Evolutionary conservation across 2,888 invertebrate species (phyloP).

Genomic region (Tachina grossa): DNA sequence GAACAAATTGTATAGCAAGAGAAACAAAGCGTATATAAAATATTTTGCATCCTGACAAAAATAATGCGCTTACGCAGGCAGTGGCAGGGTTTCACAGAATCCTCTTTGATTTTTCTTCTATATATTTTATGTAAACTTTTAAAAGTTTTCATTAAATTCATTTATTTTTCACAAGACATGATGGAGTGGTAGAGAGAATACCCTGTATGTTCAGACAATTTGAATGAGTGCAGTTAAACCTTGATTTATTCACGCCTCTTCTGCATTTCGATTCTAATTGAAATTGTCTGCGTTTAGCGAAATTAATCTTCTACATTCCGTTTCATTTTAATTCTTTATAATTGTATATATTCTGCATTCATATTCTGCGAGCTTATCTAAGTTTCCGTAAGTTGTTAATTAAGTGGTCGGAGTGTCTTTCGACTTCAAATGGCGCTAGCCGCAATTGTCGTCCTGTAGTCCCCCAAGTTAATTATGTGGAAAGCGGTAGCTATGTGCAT

Average conservation of each 20-base stretch:
- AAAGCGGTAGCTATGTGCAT: too few relatives aligned
- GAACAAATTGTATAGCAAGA: too few relatives aligned
- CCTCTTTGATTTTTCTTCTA: conserved; percentile 56
- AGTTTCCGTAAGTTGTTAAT: too few relatives aligned
- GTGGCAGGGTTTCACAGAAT: conserved; percentile 23
- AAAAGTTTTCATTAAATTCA: conserved; percentile 74
- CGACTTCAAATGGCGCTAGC: too few relatives aligned
- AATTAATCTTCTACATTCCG: too few relatives aligned
- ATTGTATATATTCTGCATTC: too few relatives aligned
- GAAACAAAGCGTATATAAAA: not conserved
- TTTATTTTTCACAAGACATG: conserved; percentile 62
- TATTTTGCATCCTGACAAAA: conserved; percentile 23
- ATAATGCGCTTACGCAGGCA: conserved; percentile 37
- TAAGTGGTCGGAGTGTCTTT: too few relatives aligned
- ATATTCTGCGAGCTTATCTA: too few relatives aligned
- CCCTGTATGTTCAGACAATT: conserved; percentile 28
- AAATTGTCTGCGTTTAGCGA: not conserved
- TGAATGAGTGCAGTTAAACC: not conserved
- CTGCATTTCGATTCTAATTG: too few relatives aligned
- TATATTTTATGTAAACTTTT: conserved; percentile 65
- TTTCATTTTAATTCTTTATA: too few relatives aligned
- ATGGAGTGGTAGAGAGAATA: not conserved
- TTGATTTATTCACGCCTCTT: not conserved
- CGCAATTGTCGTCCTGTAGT: too few relatives aligned
- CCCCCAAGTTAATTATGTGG: too few relatives aligned